Conservation (phyloP, 2,113 vertebrate genomes). For the Colaptes auratus region DNA sequence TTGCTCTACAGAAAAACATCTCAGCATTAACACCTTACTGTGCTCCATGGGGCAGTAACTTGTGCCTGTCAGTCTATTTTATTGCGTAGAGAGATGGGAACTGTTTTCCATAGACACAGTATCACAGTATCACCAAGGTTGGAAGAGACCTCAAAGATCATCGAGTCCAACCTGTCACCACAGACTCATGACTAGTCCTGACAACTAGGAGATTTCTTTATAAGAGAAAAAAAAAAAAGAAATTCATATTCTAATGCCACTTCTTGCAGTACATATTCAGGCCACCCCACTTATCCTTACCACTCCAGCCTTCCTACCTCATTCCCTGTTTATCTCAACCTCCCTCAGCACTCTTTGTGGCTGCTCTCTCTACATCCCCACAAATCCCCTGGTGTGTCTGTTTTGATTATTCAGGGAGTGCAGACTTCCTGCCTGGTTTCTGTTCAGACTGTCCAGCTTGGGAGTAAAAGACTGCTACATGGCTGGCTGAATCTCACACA, state of each 20-base stretch:
- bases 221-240: not conserved
- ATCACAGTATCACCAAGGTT: too few relatives aligned
- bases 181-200: too few relatives aligned
- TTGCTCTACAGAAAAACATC: not conserved
- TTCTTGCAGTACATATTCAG: not conserved
- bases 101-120: not conserved
- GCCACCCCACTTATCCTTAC: not conserved
- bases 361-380: not conserved
- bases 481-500: not conserved
- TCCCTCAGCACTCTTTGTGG: not conserved
- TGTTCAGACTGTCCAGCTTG: fast-evolving
- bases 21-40: not conserved
- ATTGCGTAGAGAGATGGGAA: not conserved
- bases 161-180: too few relatives aligned
- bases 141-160: too few relatives aligned
- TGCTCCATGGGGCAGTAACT: not conserved
- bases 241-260: not conserved
- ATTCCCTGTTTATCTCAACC: not conserved
- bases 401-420: fast-evolving
- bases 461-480: fast-evolving
- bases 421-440: not conserved
- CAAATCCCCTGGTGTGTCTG: fast-evolving
- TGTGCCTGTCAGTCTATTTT: not conserved
- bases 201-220: not conserved
- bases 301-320: not conserved